Evolutionary conservation across 1,140 invertebrate species (phyloP).

Genomic region (Mya arenaria): DNA sequence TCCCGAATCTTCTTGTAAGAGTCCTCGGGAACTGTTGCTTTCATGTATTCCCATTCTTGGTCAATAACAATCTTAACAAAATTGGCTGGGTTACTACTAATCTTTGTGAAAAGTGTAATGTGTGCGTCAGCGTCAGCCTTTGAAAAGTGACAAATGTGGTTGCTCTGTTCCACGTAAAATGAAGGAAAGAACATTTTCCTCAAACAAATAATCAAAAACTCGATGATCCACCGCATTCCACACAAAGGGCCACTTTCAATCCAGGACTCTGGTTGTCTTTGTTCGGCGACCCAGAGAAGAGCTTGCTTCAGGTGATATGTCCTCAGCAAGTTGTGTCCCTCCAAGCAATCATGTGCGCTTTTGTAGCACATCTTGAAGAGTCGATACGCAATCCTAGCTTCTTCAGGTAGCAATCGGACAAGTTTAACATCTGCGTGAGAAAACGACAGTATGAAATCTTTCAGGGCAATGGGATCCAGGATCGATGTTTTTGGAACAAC

Average conservation of each 20-base stretch:
- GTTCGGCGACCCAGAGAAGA: conserved; percentile 11
- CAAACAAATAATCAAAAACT: background rate
- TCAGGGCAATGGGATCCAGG: background rate
- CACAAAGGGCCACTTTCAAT: background rate
- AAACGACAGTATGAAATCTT: conserved; percentile 25
- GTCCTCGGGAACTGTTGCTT: conserved; percentile 5
- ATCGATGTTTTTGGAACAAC: conserved; percentile 1
- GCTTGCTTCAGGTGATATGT: conserved; percentile 19
- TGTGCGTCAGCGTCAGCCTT: background rate
- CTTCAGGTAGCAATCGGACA: background rate
- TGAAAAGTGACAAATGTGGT: conserved; percentile 5
- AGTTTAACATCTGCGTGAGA: background rate
- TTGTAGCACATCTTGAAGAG: conserved; percentile 10
- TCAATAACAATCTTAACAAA: conserved; percentile 1
- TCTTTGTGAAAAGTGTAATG: background rate
- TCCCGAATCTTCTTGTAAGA: conserved; percentile 1
- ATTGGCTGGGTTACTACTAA: conserved; percentile 3
- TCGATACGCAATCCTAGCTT: conserved; percentile 4
- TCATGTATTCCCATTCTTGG: background rate
- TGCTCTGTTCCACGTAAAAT: background rate
- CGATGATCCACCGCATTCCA: background rate
- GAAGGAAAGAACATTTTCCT: background rate
- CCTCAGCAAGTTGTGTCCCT: background rate
- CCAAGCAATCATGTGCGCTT: background rate
- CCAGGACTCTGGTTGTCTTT: background rate